phyloP scores from a whole-genome alignment of 2,797 vertebrate species.

The Scleropages formosus region DNA sequence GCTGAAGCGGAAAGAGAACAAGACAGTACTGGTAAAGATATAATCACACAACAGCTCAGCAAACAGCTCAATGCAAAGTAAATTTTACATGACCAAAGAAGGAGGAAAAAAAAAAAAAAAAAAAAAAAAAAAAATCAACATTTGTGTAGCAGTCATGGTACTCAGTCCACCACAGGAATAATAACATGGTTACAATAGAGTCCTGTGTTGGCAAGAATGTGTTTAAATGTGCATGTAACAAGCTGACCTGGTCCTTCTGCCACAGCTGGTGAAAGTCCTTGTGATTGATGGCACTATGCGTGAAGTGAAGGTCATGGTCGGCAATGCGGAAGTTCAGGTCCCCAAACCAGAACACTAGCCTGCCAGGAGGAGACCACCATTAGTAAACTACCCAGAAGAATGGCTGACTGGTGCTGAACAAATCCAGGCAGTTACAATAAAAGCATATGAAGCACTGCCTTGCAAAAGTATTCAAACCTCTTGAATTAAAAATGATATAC shows the following conservation, averaged over 20 bases:
- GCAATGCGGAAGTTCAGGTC: slow-evolving; percentile 94
- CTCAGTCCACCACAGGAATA: not conserved
- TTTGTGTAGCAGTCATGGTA: not conserved
- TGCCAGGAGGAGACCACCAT: slow-evolving; percentile 45
- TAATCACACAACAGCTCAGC: not conserved
- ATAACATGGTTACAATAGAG: not conserved
- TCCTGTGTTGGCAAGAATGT: not conserved
- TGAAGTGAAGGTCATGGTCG: slow-evolving; percentile 86
- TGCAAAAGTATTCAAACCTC: too few species aligned
- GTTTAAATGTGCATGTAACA: not conserved
- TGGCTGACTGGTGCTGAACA: too few species aligned
- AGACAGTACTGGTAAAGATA: not conserved
- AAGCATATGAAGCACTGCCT: too few species aligned
- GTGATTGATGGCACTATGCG: slow-evolving; percentile 77
- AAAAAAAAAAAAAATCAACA: too few species aligned
- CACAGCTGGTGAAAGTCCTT: slow-evolving; percentile 78
- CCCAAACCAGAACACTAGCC: slow-evolving; percentile 90
- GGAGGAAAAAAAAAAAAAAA: too few species aligned
- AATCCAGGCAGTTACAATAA: too few species aligned
- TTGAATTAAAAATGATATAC: too few species aligned
- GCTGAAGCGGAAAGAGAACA: slow-evolving; percentile 60
- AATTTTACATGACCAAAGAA: not conserved
- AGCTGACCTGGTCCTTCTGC: slow-evolving; percentile 89
- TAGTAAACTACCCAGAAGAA: not conserved
- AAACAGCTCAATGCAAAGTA: not conserved